A percentile compares a stretch with the other conserved stretches of the same genome.
Evolutionary conservation across 2,888 invertebrate species (phyloP).

Genomic region (Agriotes lineatus): DNA sequence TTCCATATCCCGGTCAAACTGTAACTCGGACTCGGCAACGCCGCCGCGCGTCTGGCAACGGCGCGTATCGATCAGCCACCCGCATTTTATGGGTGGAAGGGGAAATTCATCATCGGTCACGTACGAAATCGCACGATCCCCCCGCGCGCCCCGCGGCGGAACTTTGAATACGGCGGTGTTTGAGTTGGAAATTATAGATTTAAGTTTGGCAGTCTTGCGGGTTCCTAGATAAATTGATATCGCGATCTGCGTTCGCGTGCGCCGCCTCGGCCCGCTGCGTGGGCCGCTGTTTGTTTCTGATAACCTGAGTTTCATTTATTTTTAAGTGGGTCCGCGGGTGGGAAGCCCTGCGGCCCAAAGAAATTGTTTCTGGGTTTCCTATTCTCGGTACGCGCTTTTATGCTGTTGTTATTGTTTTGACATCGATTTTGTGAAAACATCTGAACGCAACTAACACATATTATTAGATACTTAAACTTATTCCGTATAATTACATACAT

Average conservation of each 20-base stretch:
- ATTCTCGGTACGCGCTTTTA: too few relatives aligned
- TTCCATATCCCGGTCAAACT: slow-evolving; percentile 51
- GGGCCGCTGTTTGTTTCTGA: slow-evolving; percentile 4
- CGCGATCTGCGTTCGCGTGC: slow-evolving; percentile 4
- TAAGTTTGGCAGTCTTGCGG: slow-evolving; percentile 26
- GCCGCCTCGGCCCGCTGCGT: neutral
- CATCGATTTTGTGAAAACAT: too few relatives aligned
- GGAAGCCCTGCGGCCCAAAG: neutral
- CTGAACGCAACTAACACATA: too few relatives aligned
- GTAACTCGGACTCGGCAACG: slow-evolving; percentile 39
- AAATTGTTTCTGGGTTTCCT: neutral
- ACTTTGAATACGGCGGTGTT: slow-evolving; percentile 40
- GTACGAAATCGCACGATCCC: slow-evolving; percentile 47
- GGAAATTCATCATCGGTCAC: slow-evolving; percentile 48
- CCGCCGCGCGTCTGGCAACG: slow-evolving; percentile 46
- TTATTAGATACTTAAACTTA: too few relatives aligned
- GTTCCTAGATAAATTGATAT: slow-evolving; percentile 22
- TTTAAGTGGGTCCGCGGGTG: neutral
- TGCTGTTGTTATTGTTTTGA: too few relatives aligned
- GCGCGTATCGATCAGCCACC: slow-evolving; percentile 54
- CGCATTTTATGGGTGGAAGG: slow-evolving; percentile 51
- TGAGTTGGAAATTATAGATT: slow-evolving; percentile 41
- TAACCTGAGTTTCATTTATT: slow-evolving; percentile 13
- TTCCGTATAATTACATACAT: too few relatives aligned
- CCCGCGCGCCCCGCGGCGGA: slow-evolving; percentile 35